These are phyloP conservation scores for Eulemur mongoz DNA, from an alignment of 2,797 vertebrate species.

Conservation along the genomic window DNA sequence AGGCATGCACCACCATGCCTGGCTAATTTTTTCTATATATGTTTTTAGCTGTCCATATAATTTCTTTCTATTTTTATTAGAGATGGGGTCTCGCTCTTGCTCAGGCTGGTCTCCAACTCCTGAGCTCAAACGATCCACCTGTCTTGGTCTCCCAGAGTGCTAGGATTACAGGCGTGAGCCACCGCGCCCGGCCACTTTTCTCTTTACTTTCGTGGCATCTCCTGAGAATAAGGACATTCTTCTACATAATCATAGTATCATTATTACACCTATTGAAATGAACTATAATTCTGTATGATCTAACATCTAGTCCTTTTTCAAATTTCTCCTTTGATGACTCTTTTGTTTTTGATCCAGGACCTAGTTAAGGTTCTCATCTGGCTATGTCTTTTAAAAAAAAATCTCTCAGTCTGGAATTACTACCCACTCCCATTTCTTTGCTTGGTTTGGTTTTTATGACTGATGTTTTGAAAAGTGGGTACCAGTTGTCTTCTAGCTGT, in stretches of 20 bases:
- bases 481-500: not conserved
- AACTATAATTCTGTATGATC: not conserved
- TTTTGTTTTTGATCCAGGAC: not conserved
- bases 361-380: not conserved
- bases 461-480: not conserved
- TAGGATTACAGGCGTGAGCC: too few species aligned
- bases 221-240: not conserved
- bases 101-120: too few species aligned
- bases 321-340: not conserved
- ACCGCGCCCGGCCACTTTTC: not conserved
- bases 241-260: not conserved
- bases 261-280: not conserved
- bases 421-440: not conserved
- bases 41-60: too few species aligned
- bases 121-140: too few species aligned
- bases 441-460: not conserved
- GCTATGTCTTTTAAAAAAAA: not conserved
- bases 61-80: too few species aligned
- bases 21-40: too few species aligned
- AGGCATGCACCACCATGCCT: too few species aligned
- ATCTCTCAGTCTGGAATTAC: not conserved
- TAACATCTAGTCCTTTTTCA: not conserved
- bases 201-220: not conserved
- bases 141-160: too few species aligned
- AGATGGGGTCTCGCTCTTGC: too few species aligned